A percentile compares a stretch with the other conserved stretches of the same genome.
Conservation (phyloP, 2,888 invertebrate genomes). For the Dryadula phaetusa region DNA sequence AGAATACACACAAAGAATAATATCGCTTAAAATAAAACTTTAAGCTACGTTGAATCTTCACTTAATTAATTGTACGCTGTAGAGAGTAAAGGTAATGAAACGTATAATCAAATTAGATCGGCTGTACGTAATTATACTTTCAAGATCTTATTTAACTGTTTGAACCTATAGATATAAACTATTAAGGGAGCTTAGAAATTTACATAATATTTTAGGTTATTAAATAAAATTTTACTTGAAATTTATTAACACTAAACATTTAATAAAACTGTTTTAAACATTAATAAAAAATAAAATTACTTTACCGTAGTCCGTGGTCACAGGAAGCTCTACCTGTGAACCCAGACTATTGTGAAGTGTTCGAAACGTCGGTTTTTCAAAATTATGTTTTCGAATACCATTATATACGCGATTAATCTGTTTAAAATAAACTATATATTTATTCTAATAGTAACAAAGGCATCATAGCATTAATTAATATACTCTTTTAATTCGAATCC, state of each 20-base stretch:
- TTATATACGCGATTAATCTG: too few relatives aligned
- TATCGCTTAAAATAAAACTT: conserved; percentile 9
- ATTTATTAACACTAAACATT: not conserved
- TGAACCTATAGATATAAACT: conserved; percentile 5
- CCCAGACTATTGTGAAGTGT: too few relatives aligned
- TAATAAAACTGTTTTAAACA: too few relatives aligned
- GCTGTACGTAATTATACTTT: conserved; percentile 13
- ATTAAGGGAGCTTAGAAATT: not conserved
- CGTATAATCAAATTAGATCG: conserved; percentile 36
- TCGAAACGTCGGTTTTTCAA: too few relatives aligned
- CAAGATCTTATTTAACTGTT: conserved; percentile 7
- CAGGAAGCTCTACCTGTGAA: too few relatives aligned
- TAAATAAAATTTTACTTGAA: not conserved
- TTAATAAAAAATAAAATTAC: too few relatives aligned
- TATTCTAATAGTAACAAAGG: too few relatives aligned
- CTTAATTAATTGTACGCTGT: conserved; percentile 32
- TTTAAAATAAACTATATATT: too few relatives aligned
- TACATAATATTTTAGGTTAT: not conserved
- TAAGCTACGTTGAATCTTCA: conserved; percentile 6
- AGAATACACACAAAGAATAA: not conserved
- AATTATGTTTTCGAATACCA: too few relatives aligned
- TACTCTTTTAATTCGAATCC: too few relatives aligned
- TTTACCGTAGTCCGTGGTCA: too few relatives aligned
- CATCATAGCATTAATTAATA: too few relatives aligned
- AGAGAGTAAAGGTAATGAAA: conserved; percentile 33